Evolutionary conservation across 2,797 vertebrate genomes (phyloP), one percentile per base, ranked within the genome.

Genomic region (Sparidentex hasta): DNA sequence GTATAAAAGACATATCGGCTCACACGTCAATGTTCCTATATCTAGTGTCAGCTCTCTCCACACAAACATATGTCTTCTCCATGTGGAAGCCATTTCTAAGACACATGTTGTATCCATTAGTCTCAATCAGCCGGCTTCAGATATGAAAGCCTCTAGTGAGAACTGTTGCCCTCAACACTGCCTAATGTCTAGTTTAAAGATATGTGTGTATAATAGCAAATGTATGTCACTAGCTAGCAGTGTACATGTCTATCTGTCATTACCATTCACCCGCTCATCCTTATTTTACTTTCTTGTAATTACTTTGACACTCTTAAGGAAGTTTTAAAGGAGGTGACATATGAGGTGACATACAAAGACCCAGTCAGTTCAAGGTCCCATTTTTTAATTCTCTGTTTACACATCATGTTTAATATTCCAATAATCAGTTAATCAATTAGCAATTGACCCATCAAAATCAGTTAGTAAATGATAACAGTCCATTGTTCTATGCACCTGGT

Each of bases 41-140:
- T 75, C 64, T 56, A 67, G 20, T 59, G 82, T 63, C 54, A 66
- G 56, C 74, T 85, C 64, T 78, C 50, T 67, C 59, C 81, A 65
- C 72, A 77, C 52, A 84, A 50, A 59, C 46, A 38, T 71, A 65
- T 74, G 58, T 82, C 66, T 78, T 48, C 65, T 87, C 76, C 88
- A 92, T 76, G 76, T 92, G 88, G 83, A 83, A 91, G 78, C 38
- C 56, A 89, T 92, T 85, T 87, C 58, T 81, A 57, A 63, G 76
- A 63, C 59, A 75, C 90, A 91, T 77, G 82, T 70, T 91, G 84
- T 64, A 83, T 82, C 83, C 82, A 87, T 89, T 90, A 91, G 77
- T 86, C 78, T 87, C 86, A 87, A 91, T 90, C 90, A 89, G 80
- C 41, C 74, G 43, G 58, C 73, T 78, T 84, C 73, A 82, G 74